Percentiles rank a stretch among this genome's conserved stretches.
phyloP scores from a whole-genome alignment of 2,797 vertebrate species.

The Dromococcyx pavoninus region DNA sequence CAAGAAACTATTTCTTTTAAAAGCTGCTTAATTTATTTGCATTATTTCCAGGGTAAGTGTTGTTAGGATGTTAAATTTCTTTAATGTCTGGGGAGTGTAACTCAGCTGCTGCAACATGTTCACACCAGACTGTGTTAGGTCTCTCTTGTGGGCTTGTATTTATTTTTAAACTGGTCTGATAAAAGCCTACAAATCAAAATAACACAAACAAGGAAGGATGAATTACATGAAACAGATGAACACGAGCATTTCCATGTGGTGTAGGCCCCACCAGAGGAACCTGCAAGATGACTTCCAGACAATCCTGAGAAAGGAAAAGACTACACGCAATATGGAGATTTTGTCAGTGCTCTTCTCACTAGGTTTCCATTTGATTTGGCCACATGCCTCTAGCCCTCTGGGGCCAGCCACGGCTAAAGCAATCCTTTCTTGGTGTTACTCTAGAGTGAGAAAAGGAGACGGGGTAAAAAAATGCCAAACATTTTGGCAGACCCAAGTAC shows the following conservation, averaged over 20 bases:
- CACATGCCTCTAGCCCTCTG: background rate
- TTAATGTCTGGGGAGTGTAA: rapidly evolving
- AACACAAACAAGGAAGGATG: background rate
- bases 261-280: background rate
- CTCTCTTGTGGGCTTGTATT: background rate
- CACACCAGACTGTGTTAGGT: background rate
- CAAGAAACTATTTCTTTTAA: background rate
- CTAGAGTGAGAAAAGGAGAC: background rate
- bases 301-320: background rate
- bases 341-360: background rate
- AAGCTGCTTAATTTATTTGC: background rate
- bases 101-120: background rate
- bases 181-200: background rate
- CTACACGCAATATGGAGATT: rapidly evolving
- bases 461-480: background rate
- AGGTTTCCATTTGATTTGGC: background rate
- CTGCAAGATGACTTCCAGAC: background rate
- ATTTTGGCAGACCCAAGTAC: background rate
- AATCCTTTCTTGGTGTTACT: background rate
- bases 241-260: background rate
- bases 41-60: background rate
- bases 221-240: background rate
- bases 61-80: background rate
- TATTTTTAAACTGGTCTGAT: background rate
- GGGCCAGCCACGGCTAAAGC: background rate